These are phyloP conservation scores for Trichogramma dendrolimi DNA, from an alignment of 2,888 invertebrate species.

Conservation along the genomic window DNA sequence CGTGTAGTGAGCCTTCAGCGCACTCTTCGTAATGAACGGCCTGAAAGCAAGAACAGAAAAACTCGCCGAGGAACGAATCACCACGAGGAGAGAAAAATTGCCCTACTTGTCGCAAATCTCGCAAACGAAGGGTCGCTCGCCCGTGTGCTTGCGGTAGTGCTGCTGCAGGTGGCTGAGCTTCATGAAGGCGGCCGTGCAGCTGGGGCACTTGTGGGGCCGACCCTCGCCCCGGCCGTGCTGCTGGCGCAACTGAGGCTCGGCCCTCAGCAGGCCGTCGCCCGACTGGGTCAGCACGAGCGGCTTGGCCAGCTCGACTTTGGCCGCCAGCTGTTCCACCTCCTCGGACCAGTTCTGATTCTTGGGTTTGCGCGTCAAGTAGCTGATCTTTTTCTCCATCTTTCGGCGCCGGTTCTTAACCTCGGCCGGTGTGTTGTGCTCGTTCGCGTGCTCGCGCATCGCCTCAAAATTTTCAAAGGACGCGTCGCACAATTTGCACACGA, in stretches of 20 bases:
- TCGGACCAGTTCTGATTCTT: slow-evolving; percentile 5
- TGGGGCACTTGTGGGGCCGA: slow-evolving; percentile 54
- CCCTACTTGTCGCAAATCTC: slow-evolving; percentile 47
- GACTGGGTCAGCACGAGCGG: slow-evolving; percentile 57
- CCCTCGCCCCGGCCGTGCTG: slow-evolving; percentile 40
- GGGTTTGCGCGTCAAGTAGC: too few species aligned
- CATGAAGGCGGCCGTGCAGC: slow-evolving; percentile 54
- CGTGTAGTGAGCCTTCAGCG: slow-evolving; percentile 57
- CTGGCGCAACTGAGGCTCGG: slow-evolving; percentile 41
- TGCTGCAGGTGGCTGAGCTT: slow-evolving; percentile 61
- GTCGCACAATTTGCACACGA: slow-evolving; percentile 13
- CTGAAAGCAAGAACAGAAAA: slow-evolving; percentile 35
- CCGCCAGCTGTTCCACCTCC: slow-evolving; percentile 42
- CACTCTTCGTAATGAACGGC: slow-evolving; percentile 57
- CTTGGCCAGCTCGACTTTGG: slow-evolving; percentile 55
- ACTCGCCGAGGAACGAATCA: background rate
- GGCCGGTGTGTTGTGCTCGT: slow-evolving; percentile 39
- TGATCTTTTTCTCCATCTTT: too few species aligned
- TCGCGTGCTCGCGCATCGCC: slow-evolving; percentile 47
- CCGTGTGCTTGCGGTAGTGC: slow-evolving; percentile 48
- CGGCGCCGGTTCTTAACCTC: background rate
- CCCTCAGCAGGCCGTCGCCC: slow-evolving; percentile 42
- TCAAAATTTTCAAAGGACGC: slow-evolving; percentile 27
- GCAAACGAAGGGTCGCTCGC: slow-evolving; percentile 50
- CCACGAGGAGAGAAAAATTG: background rate